Percentiles rank a stretch among this genome's conserved stretches.
Evolutionary conservation across 2,888 invertebrate genomes (phyloP).

Genomic region (Neelides folsomi): DNA sequence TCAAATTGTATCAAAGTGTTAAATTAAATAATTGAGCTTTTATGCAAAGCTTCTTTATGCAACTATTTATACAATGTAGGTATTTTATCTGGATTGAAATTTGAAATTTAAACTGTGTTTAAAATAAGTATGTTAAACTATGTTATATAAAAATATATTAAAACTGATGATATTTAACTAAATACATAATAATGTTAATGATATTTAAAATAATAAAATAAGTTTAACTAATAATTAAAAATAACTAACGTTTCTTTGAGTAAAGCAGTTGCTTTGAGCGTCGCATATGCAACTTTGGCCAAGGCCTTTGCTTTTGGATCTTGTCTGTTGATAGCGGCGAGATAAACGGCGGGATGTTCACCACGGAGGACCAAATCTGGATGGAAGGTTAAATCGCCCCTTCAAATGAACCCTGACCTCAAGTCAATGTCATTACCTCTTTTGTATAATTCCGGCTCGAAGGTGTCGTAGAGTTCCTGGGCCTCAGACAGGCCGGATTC

Average conservation of each 20-base stretch:
- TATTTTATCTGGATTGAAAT: no score
- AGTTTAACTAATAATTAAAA: slow-evolving; percentile 1
- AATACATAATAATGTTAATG: no score
- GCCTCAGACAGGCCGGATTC: slow-evolving; percentile 53
- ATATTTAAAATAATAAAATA: no score
- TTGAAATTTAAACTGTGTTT: no score
- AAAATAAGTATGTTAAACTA: no score
- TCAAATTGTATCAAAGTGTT: neutral
- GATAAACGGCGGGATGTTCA: slow-evolving; percentile 53
- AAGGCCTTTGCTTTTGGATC: slow-evolving; percentile 48
- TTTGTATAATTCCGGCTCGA: slow-evolving; percentile 48
- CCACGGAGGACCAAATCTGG: slow-evolving; percentile 51
- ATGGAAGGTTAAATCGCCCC: slow-evolving; percentile 8
- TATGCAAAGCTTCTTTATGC: no score
- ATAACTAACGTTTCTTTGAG: slow-evolving; percentile 43
- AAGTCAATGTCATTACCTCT: slow-evolving; percentile 41
- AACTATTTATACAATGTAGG: no score
- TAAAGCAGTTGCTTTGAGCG: slow-evolving; percentile 51
- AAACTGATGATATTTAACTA: no score
- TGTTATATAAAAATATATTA: no score
- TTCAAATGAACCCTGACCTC: neutral
- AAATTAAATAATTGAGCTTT: neutral
- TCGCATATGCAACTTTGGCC: slow-evolving; percentile 54
- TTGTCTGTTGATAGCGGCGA: slow-evolving; percentile 59
- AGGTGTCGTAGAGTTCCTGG: slow-evolving; percentile 50